Percentiles rank a stretch among this genome's conserved stretches.
phyloP scores from a whole-genome alignment of 1,140 invertebrate species.

The Euwallacea fornicatus region DNA sequence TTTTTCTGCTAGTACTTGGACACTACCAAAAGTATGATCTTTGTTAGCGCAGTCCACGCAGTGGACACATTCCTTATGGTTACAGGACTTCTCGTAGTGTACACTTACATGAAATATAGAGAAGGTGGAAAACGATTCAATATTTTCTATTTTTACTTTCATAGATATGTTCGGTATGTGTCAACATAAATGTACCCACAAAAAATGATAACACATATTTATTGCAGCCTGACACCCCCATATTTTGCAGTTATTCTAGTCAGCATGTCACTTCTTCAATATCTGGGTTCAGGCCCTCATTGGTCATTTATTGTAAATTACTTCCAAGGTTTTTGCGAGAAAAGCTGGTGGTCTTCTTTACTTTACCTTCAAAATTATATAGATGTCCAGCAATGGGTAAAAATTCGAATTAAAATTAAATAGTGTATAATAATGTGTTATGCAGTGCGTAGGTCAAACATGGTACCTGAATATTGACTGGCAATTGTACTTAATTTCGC shows the following conservation, averaged over 20 bases:
- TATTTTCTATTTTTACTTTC: conserved; percentile 41
- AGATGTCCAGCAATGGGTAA: conserved; percentile 51
- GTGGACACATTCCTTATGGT: conserved; percentile 63
- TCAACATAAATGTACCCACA: background rate
- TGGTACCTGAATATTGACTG: conserved; percentile 56
- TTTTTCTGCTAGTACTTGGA: conserved; percentile 48
- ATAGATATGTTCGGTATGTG: conserved; percentile 40
- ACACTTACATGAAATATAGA: conserved; percentile 58
- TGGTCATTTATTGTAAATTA: conserved; percentile 46
- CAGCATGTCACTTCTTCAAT: conserved; percentile 58
- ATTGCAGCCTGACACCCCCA: conserved; percentile 61
- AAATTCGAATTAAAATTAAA: conserved; percentile 8
- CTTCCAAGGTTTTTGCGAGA: conserved; percentile 51
- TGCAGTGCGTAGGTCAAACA: conserved; percentile 52
- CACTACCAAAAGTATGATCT: conserved; percentile 48
- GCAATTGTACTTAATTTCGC: conserved; percentile 53
- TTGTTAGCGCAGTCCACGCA: conserved; percentile 54
- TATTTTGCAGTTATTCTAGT: conserved; percentile 60
- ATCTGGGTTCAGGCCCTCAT: conserved; percentile 61
- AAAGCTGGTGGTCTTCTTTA: conserved; percentile 60
- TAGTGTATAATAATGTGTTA: conserved; percentile 24
- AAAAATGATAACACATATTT: background rate
- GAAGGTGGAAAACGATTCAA: conserved; percentile 50
- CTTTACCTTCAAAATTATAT: conserved; percentile 61
- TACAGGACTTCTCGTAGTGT: conserved; percentile 59